Base-by-base conservation (phyloP, 2,797 vertebrate species). In the Lophius americanus region DNA sequence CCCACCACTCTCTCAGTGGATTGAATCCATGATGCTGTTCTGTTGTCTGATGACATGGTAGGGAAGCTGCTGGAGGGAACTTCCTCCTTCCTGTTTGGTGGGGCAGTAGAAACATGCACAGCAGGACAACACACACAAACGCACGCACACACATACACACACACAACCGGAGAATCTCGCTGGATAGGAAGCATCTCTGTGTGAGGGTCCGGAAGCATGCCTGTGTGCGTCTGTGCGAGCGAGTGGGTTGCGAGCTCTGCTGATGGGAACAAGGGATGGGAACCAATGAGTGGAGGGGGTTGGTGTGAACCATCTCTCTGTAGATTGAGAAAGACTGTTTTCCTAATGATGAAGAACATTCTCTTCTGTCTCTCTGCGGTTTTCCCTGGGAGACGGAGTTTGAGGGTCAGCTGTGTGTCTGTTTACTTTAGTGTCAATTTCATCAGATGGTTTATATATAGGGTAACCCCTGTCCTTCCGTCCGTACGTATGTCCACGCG, bases 311-410 rank as follows among this genome's bases (percentile, higher is more conserved):
- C 76, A 68, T 70, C 74, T 85, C 82, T 85, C 81, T 64, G 64
- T 53, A 86, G 86, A 89, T 85, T 78, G 86, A 73, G 58, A 82
- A 76, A 75, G 76, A 86, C 87, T 88, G 85, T 86, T 84, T 87
- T 82, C 57, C 66, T 73, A 70, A 81, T 73, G 71, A 80, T 23
- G 50, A 68, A 60, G 61, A 85, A 74, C 76, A 76, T 69, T 73
- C 51, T 81, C 75, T 76, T 78, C 71, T 73, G 66, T 79, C 74
- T 70, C 50, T 53, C 46, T 33, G 68, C 61, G 63, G 13, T 69
- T 70, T 72, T 81, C 71, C 61, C 55, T 36, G 38, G 46, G 76
- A 83, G 77, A 74, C 2, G 37, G 68, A 68, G n/a, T 82, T 47
- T 13, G 62, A 59, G 76, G 83, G 73, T 79, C 80, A 81, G 60